Conservation (phyloP, 2,113 vertebrate species). For the Alethe castanea region DNA sequence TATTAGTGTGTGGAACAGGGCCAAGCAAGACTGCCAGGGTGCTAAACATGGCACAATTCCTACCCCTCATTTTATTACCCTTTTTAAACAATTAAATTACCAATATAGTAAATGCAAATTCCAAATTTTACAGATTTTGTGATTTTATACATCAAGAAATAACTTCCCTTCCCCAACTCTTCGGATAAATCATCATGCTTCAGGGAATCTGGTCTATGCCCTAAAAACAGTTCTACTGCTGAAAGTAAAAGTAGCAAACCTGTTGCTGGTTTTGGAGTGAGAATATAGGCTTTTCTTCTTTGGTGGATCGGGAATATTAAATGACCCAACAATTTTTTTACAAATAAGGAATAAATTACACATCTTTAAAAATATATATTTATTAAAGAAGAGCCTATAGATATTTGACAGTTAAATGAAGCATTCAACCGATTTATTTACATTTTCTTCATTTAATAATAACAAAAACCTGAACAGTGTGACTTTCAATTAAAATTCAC, state of each 20-base stretch:
- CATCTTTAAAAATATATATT: not conserved
- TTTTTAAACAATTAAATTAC: not conserved
- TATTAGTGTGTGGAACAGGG: not conserved
- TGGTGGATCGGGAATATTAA: not conserved
- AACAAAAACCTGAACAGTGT: not conserved
- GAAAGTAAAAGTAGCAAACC: not conserved
- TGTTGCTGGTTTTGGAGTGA: not conserved
- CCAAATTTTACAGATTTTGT: not conserved
- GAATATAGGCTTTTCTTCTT: not conserved
- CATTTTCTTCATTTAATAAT: not conserved
- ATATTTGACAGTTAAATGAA: not conserved
- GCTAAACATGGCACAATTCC: not conserved
- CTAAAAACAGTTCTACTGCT: not conserved
- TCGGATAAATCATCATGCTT: not conserved
- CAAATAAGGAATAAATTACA: not conserved
- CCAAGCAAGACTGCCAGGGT: not conserved
- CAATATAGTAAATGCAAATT: not conserved
- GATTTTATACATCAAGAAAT: not conserved
- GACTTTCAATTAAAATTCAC: not conserved
- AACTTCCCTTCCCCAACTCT: not conserved
- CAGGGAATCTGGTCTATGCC: not conserved
- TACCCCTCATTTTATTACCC: not conserved
- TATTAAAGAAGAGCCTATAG: not conserved
- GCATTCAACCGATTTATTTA: not conserved
- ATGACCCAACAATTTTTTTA: accelerated